Conservation (phyloP, 1,140 invertebrate genomes). For the Nasonia vitripennis region DNA sequence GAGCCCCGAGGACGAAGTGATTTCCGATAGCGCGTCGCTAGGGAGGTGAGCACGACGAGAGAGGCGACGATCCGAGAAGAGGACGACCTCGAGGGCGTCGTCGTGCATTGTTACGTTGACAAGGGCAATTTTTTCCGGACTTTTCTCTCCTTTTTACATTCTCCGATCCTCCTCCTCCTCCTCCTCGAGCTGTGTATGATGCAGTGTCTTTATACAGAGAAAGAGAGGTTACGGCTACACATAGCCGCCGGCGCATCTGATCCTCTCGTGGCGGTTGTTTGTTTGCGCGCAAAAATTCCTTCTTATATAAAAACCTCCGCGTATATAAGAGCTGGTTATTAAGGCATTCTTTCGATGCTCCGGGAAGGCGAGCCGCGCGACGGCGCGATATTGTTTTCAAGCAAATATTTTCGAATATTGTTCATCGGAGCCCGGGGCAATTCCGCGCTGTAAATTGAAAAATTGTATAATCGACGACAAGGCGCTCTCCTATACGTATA, state of each 20-base stretch:
- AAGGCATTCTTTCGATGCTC: background rate
- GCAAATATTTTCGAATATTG: constrained; percentile 5
- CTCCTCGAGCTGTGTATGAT: background rate
- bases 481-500: too few species aligned
- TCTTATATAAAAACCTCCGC: background rate
- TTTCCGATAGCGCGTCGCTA: constrained; percentile 27
- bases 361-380: background rate
- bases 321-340: background rate
- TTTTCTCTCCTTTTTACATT: background rate
- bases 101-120: constrained; percentile 44
- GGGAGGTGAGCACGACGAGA: background rate
- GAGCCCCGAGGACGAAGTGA: constrained; percentile 31
- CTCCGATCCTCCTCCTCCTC: background rate
- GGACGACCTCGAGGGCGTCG: constrained; percentile 40
- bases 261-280: constrained; percentile 7
- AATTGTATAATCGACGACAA: background rate
- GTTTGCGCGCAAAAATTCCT: background rate
- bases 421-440: background rate
- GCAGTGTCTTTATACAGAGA: background rate
- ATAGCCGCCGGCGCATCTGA: constrained; percentile 22
- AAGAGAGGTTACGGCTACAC: background rate
- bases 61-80: background rate
- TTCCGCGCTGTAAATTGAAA: background rate
- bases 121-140: background rate
- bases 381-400: background rate